Base-by-base conservation (phyloP, 2,888 invertebrate species). In the Eustalomyia histrio region DNA sequence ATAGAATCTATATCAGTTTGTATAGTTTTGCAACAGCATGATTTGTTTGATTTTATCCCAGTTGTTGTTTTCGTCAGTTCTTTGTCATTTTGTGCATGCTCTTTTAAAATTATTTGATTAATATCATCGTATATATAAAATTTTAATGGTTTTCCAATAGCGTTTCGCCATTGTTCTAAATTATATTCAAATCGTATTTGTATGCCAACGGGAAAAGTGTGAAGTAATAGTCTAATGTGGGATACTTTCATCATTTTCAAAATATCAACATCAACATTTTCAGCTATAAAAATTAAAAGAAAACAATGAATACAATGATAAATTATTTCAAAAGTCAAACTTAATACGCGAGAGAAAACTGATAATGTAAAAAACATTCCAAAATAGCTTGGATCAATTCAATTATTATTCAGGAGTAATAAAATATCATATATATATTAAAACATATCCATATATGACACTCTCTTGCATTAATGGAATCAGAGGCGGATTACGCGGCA, bases 151-250 rank as follows among this genome's bases (percentile, higher is more conserved):
- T 85, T 84, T 64, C 88, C 85, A 14, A 88, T 82, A 79, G 85
- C 84, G 24, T 86, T 85, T 0, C 89, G 88, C 88, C 88, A 88
- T 1, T 84, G 84, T 57, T 88, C 87, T 72, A 88, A 75, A 69
- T 89, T 81, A 78, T 89, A 85, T 63, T 88, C 89, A n/a, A 88
- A 89, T n/a, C 89, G 89, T 55, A 88, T 87, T 16, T 87, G 85
- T 4, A 86, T 86, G 0, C 88, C 89, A 14, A 86, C 81, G 0
- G 86, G 83, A 65, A 85, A 87, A 24, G 87, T 85, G 0, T 85
- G 78, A 14, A 88, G 79, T n/a, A 88, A 65, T n/a, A 85, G 82
- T 16, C 79, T 76, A 18, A 88, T 71, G 53, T 88, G 88, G 60
- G 87, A 86, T 0, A 84, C 83, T 82, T 88, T 88, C 7, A 88